Evolutionary conservation across 2,888 invertebrate genomes (phyloP).

Genomic region (Eristalis intricaria): DNA sequence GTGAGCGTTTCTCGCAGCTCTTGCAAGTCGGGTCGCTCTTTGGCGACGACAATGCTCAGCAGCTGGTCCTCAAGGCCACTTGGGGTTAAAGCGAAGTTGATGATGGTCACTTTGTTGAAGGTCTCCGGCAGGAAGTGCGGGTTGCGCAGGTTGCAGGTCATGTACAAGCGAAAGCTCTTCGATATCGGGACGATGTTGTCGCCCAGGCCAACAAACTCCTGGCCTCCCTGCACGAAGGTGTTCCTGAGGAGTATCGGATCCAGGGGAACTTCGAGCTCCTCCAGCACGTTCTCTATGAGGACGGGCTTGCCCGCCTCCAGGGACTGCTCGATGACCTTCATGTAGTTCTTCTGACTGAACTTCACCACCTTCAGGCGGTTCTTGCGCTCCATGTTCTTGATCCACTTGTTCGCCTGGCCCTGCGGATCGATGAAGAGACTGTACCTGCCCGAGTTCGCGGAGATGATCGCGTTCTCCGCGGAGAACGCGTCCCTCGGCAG

Average conservation of each 20-base stretch:
- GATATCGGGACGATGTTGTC: slow-evolving; percentile 92
- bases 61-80: slow-evolving; percentile 93
- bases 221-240: slow-evolving; percentile 90
- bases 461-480: slow-evolving; percentile 93
- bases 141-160: slow-evolving; percentile 94
- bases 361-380: slow-evolving; percentile 79
- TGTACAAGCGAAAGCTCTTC: slow-evolving; percentile 89
- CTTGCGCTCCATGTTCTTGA: slow-evolving; percentile 89
- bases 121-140: slow-evolving; percentile 94
- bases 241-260: slow-evolving; percentile 91
- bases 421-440: slow-evolving; percentile 96
- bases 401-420: slow-evolving; percentile 96
- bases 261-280: slow-evolving; percentile 92
- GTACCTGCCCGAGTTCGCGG: slow-evolving; percentile 91
- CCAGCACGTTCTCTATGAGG: slow-evolving; percentile 92
- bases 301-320: slow-evolving; percentile 88
- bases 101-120: slow-evolving; percentile 91
- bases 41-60: slow-evolving; percentile 92
- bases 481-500: slow-evolving; percentile 92
- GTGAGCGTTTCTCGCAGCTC: slow-evolving; percentile 91
- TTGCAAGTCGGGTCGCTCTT: slow-evolving; percentile 94
- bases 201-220: slow-evolving; percentile 90
- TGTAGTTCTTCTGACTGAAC: slow-evolving; percentile 80
- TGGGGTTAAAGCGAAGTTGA: slow-evolving; percentile 90
- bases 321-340: slow-evolving; percentile 84